Base-by-base conservation (phyloP, 2,888 invertebrate species). In the Pachliopta kotzebuea region DNA sequence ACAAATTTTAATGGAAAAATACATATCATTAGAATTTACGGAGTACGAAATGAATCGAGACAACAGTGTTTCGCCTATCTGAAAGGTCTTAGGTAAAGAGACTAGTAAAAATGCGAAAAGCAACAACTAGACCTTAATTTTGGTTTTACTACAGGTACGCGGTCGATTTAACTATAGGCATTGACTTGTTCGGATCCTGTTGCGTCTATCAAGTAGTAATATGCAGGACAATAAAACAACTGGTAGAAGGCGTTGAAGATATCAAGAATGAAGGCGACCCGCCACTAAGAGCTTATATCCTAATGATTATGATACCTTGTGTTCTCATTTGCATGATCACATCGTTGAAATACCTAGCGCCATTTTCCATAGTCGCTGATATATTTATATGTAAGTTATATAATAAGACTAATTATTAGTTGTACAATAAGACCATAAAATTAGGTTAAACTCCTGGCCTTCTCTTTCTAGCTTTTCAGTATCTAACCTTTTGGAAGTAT, bases 361-460 rank as follows among this genome's bases (percentile, higher is more conserved):
- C 85, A 2, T 84, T 86, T 45, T 82, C 85, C 0, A 67, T 85
- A 2, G 72, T 81, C 0, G 80, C 79, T 2, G 78, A 84, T 62
- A 4, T 74, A 0, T 78, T 80, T 60, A 75, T 84, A 0, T n/a
- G 85, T 84, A 63, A 69, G 77, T 71, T 45, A 18, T 45, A 4
- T n/a, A n/a, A n/a, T n/a, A n/a, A n/a, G n/a, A n/a, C n/a, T n/a
- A n/a, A n/a, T n/a, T n/a, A n/a, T n/a, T n/a, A n/a, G n/a, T n/a
- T n/a, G n/a, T n/a, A n/a, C n/a, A n/a, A n/a, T n/a, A n/a, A 45
- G n/a, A 14, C 37, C 14, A 37, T 1, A 37, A 37, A 37, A 14
- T 37, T 37, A 37, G 11, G 37, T 37, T 37, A 0, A 37, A 11
- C 11, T 9, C 11, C 11, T 31, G 11, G 37, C 37, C 37, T 14